These are phyloP conservation scores for Nowickia ferox DNA, from an alignment of 2,888 invertebrate genomes.

Conservation along the genomic window DNA sequence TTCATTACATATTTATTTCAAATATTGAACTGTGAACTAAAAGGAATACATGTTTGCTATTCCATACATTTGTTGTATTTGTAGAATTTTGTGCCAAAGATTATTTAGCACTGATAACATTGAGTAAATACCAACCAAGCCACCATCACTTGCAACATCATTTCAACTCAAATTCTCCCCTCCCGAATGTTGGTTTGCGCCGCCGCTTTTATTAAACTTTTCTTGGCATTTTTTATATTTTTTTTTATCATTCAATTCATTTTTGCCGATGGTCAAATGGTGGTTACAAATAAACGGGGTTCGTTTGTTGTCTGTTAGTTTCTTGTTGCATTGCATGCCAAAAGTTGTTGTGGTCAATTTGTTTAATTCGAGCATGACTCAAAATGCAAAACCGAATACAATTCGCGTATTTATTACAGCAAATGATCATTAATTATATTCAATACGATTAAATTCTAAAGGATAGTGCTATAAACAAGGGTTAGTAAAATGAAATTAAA, in stretches of 20 bases:
- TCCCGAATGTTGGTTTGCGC: constrained; percentile 1
- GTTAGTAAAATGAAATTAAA: constrained; percentile 41
- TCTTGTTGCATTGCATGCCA: constrained; percentile 65
- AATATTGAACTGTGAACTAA: constrained; percentile 58
- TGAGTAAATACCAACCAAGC: constrained; percentile 72
- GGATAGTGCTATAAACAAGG: constrained; percentile 13
- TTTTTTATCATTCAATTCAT: constrained; percentile 39
- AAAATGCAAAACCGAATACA: constrained; percentile 67
- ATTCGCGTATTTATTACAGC: constrained; percentile 70
- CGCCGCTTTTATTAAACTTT: constrained; percentile 19
- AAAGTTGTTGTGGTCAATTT: constrained; percentile 71
- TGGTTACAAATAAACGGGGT: constrained; percentile 57
- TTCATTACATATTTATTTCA: constrained; percentile 32
- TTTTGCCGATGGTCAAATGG: constrained; percentile 73
- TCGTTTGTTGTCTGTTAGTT: background rate
- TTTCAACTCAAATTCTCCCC: constrained; percentile 37
- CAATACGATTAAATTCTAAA: constrained; percentile 61
- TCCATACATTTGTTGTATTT: constrained; percentile 51
- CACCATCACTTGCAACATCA: constrained; percentile 44
- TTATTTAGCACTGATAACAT: constrained; percentile 82
- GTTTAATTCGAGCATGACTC: constrained; percentile 72
- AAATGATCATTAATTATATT: constrained; percentile 72
- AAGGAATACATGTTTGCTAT: constrained; percentile 36
- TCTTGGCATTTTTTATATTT: constrained; percentile 34
- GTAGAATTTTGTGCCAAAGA: constrained; percentile 75